Conservation (phyloP, 2,113 vertebrate genomes). For the Tupaia tana region DNA sequence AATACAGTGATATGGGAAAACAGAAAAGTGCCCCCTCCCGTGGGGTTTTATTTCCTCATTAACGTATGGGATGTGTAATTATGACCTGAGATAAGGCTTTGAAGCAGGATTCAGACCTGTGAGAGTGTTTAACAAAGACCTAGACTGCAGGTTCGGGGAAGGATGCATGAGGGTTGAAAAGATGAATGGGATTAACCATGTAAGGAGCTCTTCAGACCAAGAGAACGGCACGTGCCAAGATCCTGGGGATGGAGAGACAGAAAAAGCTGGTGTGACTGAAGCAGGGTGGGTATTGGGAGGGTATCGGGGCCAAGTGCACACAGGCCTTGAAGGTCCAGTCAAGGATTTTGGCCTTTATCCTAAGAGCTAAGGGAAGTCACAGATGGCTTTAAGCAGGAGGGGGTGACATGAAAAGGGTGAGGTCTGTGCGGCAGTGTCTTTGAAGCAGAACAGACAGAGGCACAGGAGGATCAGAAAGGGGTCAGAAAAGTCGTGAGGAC, state of each 20-base stretch:
- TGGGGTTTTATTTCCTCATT: neutral
- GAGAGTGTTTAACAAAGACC: neutral
- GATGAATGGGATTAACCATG: neutral
- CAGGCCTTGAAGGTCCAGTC: neutral
- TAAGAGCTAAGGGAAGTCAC: neutral
- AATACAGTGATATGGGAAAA: neutral
- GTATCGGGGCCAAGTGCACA: neutral
- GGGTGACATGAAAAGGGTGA: neutral
- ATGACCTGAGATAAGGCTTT: neutral
- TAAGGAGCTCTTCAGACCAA: neutral
- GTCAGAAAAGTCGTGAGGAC: neutral
- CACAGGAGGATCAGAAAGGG: neutral
- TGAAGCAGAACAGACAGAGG: neutral
- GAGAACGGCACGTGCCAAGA: neutral
- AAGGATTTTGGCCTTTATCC: constrained; percentile 30
- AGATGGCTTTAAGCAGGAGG: neutral
- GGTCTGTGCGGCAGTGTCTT: neutral
- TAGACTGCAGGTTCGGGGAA: neutral
- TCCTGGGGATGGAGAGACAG: neutral
- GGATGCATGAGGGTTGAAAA: neutral
- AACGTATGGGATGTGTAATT: neutral
- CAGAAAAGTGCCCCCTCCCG: neutral
- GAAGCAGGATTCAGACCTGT: constrained; percentile 26
- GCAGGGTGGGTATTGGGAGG: neutral
- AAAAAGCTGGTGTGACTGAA: neutral